A percentile compares a stretch with the other conserved stretches of the same genome.
These are phyloP conservation scores for Channa maculata DNA, from an alignment of 2,113 vertebrate genomes.

Conservation along the genomic window DNA sequence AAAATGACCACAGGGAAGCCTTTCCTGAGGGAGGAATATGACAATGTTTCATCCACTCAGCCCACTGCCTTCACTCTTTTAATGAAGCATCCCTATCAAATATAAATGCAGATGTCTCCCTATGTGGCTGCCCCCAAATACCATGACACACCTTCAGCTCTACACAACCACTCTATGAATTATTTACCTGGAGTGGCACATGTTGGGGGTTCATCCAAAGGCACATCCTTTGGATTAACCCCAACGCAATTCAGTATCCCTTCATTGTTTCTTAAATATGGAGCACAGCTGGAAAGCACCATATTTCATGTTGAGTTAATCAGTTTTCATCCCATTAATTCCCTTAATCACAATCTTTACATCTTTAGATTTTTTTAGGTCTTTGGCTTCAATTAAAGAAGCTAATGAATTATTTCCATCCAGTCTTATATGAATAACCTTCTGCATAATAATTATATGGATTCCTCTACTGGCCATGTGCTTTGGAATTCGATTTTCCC, in stretches of 20 bases:
- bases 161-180: slow-evolving; percentile 32
- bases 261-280: background rate
- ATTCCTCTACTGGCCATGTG: slow-evolving; percentile 35
- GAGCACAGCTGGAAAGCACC: background rate
- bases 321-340: slow-evolving; percentile 27
- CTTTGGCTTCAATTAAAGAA: slow-evolving; percentile 46
- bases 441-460: slow-evolving; percentile 51
- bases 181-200: slow-evolving; percentile 24
- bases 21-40: background rate
- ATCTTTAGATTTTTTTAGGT: slow-evolving; percentile 27
- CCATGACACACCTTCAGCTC: slow-evolving; percentile 50
- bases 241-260: background rate
- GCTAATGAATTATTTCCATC: slow-evolving; percentile 39
- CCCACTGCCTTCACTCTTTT: background rate
- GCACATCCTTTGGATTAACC: background rate
- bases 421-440: slow-evolving; percentile 24
- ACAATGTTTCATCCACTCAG: background rate
- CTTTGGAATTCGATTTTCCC: slow-evolving; percentile 43
- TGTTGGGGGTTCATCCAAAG: too few relatives aligned
- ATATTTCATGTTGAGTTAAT: slow-evolving; percentile 17
- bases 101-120: slow-evolving; percentile 30
- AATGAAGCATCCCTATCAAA: slow-evolving; percentile 45
- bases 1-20: background rate
- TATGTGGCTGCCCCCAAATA: background rate
- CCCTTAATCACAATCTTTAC: slow-evolving; percentile 6